These are phyloP conservation scores for Elgaria multicarinata DNA, from an alignment of 2,113 vertebrate species.

Conservation along the genomic window DNA sequence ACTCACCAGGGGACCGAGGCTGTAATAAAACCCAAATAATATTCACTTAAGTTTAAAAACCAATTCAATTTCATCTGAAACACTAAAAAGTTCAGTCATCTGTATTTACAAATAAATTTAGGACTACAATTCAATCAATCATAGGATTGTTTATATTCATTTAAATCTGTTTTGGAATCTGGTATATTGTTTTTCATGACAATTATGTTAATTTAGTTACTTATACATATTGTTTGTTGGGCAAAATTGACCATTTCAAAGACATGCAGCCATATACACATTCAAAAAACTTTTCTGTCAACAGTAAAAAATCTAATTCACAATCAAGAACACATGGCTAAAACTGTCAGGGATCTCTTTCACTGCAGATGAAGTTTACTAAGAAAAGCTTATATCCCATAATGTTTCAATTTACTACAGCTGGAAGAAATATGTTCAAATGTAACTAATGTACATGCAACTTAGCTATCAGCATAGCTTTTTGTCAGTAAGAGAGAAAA, in stretches of 20 bases:
- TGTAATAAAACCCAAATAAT: conserved; percentile 67
- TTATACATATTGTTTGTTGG: not conserved
- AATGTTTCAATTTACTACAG: not conserved
- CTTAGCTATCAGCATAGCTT: not conserved
- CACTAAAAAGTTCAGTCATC: not conserved
- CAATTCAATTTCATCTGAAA: conserved; percentile 3
- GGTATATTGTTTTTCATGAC: not conserved
- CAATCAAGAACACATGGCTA: not conserved
- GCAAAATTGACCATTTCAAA: not conserved
- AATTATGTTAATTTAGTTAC: not conserved
- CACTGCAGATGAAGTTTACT: not conserved
- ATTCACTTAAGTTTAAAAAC: conserved; percentile 32
- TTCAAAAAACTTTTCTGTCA: not conserved
- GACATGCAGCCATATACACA: not conserved
- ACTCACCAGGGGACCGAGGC: conserved; percentile 96
- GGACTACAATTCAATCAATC: not conserved
- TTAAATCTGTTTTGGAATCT: not conserved
- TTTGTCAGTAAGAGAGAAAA: not conserved
- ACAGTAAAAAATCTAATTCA: not conserved
- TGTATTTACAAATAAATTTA: not conserved
- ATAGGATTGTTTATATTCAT: not conserved
- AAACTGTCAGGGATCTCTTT: not conserved
- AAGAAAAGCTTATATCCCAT: not conserved
- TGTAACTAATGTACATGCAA: not conserved
- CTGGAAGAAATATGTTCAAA: not conserved